Percentiles rank a stretch among this genome's conserved stretches.
These are phyloP conservation scores for Anthrax anthrax DNA, from an alignment of 2,888 invertebrate species.

Conservation along the genomic window DNA sequence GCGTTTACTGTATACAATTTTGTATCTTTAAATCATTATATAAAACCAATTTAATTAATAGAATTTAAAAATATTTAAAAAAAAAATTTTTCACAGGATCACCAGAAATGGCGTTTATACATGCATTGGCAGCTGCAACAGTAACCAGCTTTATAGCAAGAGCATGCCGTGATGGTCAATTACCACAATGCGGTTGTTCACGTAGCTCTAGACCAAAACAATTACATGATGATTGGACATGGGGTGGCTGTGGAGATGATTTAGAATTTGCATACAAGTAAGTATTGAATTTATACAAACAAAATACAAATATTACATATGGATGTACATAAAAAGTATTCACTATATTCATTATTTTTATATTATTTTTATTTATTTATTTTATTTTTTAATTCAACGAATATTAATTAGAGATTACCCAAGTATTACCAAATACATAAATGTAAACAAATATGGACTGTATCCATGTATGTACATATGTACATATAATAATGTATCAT, in stretches of 20 bases:
- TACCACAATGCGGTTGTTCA: slow-evolving; percentile 83
- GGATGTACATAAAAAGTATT: not conserved
- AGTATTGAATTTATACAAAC: slow-evolving; percentile 26
- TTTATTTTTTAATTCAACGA: too few relatives aligned
- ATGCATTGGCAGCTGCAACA: slow-evolving; percentile 78
- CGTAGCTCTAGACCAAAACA: slow-evolving; percentile 66
- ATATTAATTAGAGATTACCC: too few relatives aligned
- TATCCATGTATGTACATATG: too few relatives aligned
- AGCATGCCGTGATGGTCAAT: slow-evolving; percentile 79
- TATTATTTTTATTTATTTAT: too few relatives aligned
- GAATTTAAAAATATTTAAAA: too few relatives aligned
- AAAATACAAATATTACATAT: not conserved
- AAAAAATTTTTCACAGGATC: slow-evolving; percentile 41
- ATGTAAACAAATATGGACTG: too few relatives aligned
- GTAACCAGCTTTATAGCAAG: slow-evolving; percentile 80
- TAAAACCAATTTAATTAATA: too few relatives aligned
- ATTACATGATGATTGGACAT: slow-evolving; percentile 83
- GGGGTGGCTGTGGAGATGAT: slow-evolving; percentile 98
- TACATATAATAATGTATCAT: too few relatives aligned
- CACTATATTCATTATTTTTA: too few relatives aligned
- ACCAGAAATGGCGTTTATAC: slow-evolving; percentile 80
- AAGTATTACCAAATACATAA: too few relatives aligned
- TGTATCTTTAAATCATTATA: too few relatives aligned
- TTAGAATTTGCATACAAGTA: slow-evolving; percentile 90
- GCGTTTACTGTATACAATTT: too few relatives aligned